Base-by-base conservation (phyloP, 2,113 vertebrate genomes). In the Antechinus flavipes region DNA sequence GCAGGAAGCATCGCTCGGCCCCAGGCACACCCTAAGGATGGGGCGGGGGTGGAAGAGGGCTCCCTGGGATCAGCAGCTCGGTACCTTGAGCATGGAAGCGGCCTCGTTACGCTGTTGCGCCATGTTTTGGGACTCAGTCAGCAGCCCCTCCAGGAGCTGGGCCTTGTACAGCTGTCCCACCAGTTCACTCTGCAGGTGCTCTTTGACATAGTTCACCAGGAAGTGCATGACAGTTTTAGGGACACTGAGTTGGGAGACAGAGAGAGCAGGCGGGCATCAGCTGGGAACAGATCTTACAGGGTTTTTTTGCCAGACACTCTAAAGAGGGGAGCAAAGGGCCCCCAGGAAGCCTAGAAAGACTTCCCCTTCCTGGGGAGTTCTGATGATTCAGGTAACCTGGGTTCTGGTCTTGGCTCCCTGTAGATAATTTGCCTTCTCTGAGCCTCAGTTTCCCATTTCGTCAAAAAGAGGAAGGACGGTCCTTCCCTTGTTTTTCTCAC, bases 191-290 rank as follows among this genome's bases (percentile, higher is more conserved):
- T 99, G 99, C 97, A 99, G 97, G 93, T 98, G 98, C 96, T 99
- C 99, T 97, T 99, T 99, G 96, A 99, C 99, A 93, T 98, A 98
- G 97, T 99, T 99, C 97, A 99, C 99, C 97, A 99, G 98, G 97
- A 99, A 99, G 30, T n/a, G n/a, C n/a, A n/a, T n/a, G n/a, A n/a
- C n/a, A n/a, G n/a, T n/a, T n/a, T n/a, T n/a, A n/a, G n/a, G n/a
- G n/a, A n/a, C n/a, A n/a, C n/a, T n/a, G n/a, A n/a, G n/a, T n/a
- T n/a, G n/a, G n/a, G n/a, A n/a, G 23, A 55, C 50, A 52, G 98
- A 76, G 68, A 76, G 14, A 76, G 35, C 68, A n/a, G 52, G 55
- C 30, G 54, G 26, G 61, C 56, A 3, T 52, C 50, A n/a, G 58
- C 90, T 84, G 46, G 89, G 46, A 46, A 14, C 50, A 8, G 89